Evolutionary conservation across 35 echinoderm and acorn worm genomes (phyloP).

Genomic region (Heliocidaris tuberculata): DNA sequence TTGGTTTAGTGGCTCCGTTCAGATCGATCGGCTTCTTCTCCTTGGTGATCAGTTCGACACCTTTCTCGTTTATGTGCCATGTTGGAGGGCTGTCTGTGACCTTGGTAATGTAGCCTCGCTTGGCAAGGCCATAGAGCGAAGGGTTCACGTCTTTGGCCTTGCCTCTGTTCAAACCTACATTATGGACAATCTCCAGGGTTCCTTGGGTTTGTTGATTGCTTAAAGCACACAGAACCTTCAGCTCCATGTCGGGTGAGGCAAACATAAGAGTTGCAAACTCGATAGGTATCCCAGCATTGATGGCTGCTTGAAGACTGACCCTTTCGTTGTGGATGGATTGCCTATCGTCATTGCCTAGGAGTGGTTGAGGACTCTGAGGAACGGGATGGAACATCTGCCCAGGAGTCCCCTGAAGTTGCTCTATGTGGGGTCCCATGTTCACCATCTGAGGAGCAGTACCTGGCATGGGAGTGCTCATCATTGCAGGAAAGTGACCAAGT

Average conservation of each 20-base stretch:
- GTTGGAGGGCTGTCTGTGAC: constrained; percentile 56
- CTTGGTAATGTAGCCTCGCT: constrained; percentile 45
- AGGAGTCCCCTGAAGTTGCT: constrained; percentile 12
- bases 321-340: background rate
- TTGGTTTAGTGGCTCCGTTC: constrained; percentile 15
- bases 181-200: constrained; percentile 34
- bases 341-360: background rate
- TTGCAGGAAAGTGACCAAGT: background rate
- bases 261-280: background rate
- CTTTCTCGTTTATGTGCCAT: constrained; percentile 57
- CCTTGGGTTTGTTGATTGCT: constrained; percentile 48
- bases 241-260: constrained; percentile 11
- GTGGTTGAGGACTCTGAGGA: constrained; percentile 19
- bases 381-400: background rate
- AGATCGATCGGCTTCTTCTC: background rate
- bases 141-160: constrained; percentile 60
- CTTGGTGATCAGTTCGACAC: constrained; percentile 2
- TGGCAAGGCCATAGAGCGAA: constrained; percentile 45
- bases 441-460: constrained; percentile 1
- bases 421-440: background rate
- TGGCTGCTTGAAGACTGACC: background rate
- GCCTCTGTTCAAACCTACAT: constrained; percentile 44
- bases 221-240: constrained; percentile 46
- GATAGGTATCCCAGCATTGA: background rate
- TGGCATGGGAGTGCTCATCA: background rate